Evolutionary conservation across 1,140 invertebrate species (phyloP).

Genomic region (Drosophila leontia): DNA sequence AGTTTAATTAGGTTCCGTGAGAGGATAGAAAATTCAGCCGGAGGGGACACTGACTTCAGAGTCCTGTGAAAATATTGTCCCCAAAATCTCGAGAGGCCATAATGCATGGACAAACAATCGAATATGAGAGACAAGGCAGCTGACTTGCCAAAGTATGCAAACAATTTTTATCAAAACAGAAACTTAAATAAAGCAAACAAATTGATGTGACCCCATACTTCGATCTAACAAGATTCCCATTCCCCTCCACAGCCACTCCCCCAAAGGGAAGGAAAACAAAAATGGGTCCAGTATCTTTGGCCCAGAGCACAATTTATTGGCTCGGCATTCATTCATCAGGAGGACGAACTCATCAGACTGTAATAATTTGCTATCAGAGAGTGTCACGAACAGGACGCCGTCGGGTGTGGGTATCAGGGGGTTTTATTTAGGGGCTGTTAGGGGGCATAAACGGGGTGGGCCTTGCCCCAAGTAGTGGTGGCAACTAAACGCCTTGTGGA

Average conservation of each 20-base stretch:
- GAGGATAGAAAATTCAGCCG: background rate
- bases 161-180: slow-evolving; percentile 70
- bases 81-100: slow-evolving; percentile 21
- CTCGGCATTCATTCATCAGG: slow-evolving; percentile 77
- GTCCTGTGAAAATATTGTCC: slow-evolving; percentile 56
- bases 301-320: slow-evolving; percentile 78
- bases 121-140: slow-evolving; percentile 39
- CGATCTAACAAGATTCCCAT: slow-evolving; percentile 30
- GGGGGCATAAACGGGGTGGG: background rate
- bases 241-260: background rate
- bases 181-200: slow-evolving; percentile 82
- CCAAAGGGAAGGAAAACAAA: slow-evolving; percentile 3
- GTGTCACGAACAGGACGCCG: slow-evolving; percentile 62
- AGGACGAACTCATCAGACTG: slow-evolving; percentile 79
- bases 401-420: background rate
- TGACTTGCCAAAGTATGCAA: slow-evolving; percentile 56
- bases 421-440: background rate
- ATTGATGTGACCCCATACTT: slow-evolving; percentile 62
- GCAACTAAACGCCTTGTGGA: slow-evolving; percentile 45
- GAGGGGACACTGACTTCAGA: background rate
- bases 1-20: slow-evolving; percentile 65
- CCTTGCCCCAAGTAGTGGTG: slow-evolving; percentile 33
- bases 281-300: slow-evolving; percentile 52
- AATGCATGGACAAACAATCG: slow-evolving; percentile 67
- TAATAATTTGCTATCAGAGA: slow-evolving; percentile 81